These are phyloP conservation scores for Sipha maydis DNA, from an alignment of 2,888 invertebrate species.

Conservation along the genomic window DNA sequence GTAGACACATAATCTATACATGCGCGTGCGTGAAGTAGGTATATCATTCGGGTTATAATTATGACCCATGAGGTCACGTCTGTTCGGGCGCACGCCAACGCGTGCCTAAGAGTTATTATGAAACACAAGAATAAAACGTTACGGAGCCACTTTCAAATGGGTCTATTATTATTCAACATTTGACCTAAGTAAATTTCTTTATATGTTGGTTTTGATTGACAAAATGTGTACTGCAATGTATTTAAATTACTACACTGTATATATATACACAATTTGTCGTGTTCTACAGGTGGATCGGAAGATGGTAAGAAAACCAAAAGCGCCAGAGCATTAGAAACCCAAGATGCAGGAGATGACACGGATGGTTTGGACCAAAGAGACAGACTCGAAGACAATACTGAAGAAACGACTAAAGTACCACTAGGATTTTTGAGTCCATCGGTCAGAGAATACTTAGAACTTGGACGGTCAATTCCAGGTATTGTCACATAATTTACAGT, in stretches of 20 bases:
- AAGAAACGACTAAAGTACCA: constrained; percentile 70
- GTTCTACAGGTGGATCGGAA: constrained; percentile 72
- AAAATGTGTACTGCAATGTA: not conserved
- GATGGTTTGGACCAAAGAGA: constrained; percentile 36
- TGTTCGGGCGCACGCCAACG: constrained; percentile 55
- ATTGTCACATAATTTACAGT: constrained; percentile 63
- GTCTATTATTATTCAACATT: constrained; percentile 49
- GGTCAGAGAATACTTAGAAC: constrained; percentile 84
- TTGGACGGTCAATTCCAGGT: constrained; percentile 91
- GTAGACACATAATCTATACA: not conserved
- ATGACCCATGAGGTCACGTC: constrained; percentile 55
- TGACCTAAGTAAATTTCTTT: constrained; percentile 16
- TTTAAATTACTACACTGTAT: not conserved
- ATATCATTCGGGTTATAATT: constrained; percentile 54
- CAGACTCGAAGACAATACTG: constrained; percentile 68
- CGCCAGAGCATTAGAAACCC: constrained; percentile 71
- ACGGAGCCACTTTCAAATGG: constrained; percentile 50
- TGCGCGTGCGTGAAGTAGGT: not conserved
- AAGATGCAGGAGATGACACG: constrained; percentile 66
- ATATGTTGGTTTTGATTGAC: constrained; percentile 25
- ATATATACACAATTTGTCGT: not conserved
- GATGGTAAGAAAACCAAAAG: constrained; percentile 75
- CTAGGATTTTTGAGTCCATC: constrained; percentile 85
- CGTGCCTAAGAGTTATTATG: constrained; percentile 44
- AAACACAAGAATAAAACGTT: constrained; percentile 36